These are phyloP conservation scores for Sarotherodon lohbergeri DNA, from an alignment of 2,113 vertebrate genomes.

Conservation along the genomic window DNA sequence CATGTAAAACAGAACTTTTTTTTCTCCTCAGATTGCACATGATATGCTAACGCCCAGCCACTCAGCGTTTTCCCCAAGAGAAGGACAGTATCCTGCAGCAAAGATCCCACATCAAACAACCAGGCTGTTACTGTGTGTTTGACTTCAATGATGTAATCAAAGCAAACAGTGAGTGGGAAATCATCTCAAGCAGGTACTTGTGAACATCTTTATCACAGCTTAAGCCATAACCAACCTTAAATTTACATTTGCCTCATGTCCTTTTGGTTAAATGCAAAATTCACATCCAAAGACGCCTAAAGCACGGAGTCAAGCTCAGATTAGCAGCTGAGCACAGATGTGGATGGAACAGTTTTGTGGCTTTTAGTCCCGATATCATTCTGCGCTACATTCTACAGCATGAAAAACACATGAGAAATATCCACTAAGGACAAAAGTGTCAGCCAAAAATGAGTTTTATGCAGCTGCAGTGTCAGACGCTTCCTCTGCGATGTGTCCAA, in stretches of 20 bases:
- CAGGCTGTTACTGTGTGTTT: neutral
- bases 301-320: neutral
- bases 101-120: neutral
- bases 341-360: neutral
- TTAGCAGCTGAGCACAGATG: neutral
- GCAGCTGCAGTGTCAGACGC: neutral
- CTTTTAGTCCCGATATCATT: neutral
- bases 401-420: neutral
- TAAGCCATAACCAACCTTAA: neutral
- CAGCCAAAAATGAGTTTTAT: neutral
- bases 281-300: neutral
- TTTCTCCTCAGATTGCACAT: neutral
- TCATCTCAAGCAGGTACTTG: neutral
- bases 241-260: neutral
- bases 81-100: neutral
- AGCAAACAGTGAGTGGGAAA: neutral
- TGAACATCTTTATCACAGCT: neutral
- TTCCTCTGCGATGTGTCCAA: neutral
- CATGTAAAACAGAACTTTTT: neutral
- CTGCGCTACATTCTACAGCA: neutral
- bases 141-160: neutral
- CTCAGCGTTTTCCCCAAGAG: neutral
- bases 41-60: neutral
- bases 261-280: neutral
- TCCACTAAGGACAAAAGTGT: neutral